Conservation (phyloP, 2,888 invertebrate genomes). For the Acanthoscelides obtectus region DNA sequence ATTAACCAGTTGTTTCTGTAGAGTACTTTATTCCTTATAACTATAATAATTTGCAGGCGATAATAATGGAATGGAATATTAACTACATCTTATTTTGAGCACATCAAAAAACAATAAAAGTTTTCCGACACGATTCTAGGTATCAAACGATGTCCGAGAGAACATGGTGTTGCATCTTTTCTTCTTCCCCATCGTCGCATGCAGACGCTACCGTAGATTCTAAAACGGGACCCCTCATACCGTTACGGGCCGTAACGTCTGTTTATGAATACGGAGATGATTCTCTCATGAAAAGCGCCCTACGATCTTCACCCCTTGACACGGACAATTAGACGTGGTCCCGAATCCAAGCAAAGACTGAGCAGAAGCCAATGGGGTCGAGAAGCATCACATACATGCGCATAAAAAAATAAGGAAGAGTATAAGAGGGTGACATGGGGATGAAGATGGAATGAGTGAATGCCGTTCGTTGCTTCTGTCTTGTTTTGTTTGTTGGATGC, state of each 20-base stretch:
- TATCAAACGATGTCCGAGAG: too few species aligned
- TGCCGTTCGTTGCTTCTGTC: too few species aligned
- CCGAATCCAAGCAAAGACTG: slow-evolving; percentile 22
- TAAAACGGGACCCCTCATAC: slow-evolving; percentile 11
- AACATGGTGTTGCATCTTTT: neutral
- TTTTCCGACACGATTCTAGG: too few species aligned
- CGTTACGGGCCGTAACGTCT: slow-evolving; percentile 26
- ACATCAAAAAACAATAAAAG: too few species aligned
- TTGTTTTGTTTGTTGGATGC: too few species aligned
- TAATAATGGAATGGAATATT: too few species aligned
- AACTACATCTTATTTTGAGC: too few species aligned
- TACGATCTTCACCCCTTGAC: slow-evolving; percentile 19
- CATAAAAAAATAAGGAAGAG: neutral
- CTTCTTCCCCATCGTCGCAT: neutral
- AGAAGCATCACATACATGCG: slow-evolving; percentile 36
- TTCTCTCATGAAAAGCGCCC: slow-evolving; percentile 15
- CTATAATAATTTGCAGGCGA: too few species aligned
- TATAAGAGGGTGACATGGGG: too few species aligned
- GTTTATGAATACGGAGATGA: slow-evolving; percentile 30
- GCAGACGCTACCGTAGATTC: neutral
- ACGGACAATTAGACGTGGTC: slow-evolving; percentile 28
- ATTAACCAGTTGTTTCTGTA: too few species aligned
- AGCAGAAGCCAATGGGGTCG: slow-evolving; percentile 18
- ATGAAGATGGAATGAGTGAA: too few species aligned
- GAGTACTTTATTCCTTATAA: too few species aligned